Evolutionary conservation across 2,888 invertebrate species (phyloP), one percentile per base, ranked within the genome.

Genomic region (Stramonita haemastoma): DNA sequence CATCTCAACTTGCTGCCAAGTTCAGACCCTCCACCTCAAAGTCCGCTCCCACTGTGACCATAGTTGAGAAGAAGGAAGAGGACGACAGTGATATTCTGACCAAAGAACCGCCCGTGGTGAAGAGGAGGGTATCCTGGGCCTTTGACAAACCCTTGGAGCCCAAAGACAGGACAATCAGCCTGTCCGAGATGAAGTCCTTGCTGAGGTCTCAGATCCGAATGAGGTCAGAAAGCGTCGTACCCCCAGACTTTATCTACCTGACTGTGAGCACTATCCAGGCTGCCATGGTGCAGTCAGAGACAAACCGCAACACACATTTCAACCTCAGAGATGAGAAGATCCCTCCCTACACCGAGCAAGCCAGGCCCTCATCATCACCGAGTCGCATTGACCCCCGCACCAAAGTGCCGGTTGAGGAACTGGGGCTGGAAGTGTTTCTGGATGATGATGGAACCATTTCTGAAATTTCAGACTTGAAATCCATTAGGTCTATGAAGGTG

Each of bases 171-270:
- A 94, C 94, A 36, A 92, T 95, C 81, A 92, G 93, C 17, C 92
- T 96, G 87, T 93, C 94, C 13, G 95, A 96, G 89, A 95, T 95
- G 34, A 96, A 95, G 90, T 90, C 95, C 13, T 91, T 95, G 87
- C 93, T 96, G 36, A 91, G 95, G 32, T 95, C 95, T 46, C 96
- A 96, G 91, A 95, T 96, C 86, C 90, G 95, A 60, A 93, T 93
- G 93, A 94, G 93, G 90, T 92, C 93, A 26, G 94, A 94, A 83
- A 94, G 91, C 57, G 90, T 93, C 87, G 93, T 95, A 17, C 95
- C 95, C 1, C 96, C 96, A 29, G 95, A 95, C 90, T 96, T 96
- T 92, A 94, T 96, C 22, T 95, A 95, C 88, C 91, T 95, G n/a
- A 94, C 95, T 22, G 94, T 95, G 0, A 95, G 94, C 92, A 93